Evolutionary conservation across 30 jellyfish, hydroid and myxozoan genomes (phyloP).

Genomic region (Calvadosia cruxmelitensis): DNA sequence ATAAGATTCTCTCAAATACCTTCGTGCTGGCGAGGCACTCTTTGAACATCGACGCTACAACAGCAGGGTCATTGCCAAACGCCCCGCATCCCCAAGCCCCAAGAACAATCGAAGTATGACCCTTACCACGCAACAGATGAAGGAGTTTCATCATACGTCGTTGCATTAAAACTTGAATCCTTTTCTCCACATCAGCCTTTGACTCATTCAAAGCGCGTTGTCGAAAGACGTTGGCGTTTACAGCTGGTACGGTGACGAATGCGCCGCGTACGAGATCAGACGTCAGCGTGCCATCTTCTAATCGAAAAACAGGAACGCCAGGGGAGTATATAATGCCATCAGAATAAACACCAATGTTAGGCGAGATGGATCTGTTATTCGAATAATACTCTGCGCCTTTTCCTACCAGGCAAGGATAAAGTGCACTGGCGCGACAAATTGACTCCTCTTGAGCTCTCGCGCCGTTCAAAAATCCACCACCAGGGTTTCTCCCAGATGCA

Average conservation of each 20-base stretch:
- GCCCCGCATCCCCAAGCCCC: conserved; percentile 1
- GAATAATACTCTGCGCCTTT: neutral
- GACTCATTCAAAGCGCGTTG: neutral
- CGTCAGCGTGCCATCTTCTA: neutral
- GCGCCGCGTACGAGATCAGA: neutral
- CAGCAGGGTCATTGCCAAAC: neutral
- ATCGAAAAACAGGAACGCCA: neutral
- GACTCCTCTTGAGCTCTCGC: neutral
- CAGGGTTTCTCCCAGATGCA: neutral
- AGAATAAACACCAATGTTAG: neutral
- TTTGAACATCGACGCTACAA: neutral
- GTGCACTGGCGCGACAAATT: neutral
- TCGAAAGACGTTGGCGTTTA: neutral
- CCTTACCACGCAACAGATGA: neutral
- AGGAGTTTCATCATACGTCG: neutral
- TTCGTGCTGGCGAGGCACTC: too few species aligned
- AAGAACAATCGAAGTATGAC: neutral
- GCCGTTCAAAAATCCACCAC: neutral
- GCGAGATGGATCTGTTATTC: neutral
- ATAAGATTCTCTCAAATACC: too few species aligned
- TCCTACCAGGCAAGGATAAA: neutral
- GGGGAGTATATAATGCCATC: neutral
- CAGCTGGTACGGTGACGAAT: neutral
- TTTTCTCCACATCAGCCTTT: neutral
- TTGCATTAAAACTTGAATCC: neutral